phyloP scores from a whole-genome alignment of 2,888 invertebrate genomes.

The Rhamphomyia laevipes region DNA sequence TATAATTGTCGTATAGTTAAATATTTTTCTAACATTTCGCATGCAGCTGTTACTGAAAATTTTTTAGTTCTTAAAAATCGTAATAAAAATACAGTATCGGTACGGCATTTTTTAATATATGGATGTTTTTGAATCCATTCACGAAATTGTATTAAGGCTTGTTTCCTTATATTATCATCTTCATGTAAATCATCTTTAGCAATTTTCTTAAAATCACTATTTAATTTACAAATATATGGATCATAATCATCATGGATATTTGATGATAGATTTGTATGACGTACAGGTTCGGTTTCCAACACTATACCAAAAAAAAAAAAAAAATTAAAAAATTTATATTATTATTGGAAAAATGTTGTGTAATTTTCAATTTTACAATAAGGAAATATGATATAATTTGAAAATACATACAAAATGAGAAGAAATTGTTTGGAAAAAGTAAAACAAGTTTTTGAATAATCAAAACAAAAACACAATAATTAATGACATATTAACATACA shows the following conservation, averaged over 20 bases:
- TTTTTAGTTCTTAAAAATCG: slow-evolving; percentile 79
- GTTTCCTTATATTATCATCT: slow-evolving; percentile 60
- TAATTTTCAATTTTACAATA: too few relatives aligned
- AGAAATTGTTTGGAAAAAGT: too few relatives aligned
- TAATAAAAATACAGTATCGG: slow-evolving; percentile 70
- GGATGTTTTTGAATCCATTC: slow-evolving; percentile 78
- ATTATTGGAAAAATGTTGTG: too few relatives aligned
- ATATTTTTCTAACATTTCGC: slow-evolving; percentile 79
- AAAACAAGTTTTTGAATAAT: too few relatives aligned
- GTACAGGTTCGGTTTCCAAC: slow-evolving; percentile 34
- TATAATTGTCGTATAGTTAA: slow-evolving; percentile 73
- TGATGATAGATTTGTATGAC: slow-evolving; percentile 28
- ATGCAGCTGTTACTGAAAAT: slow-evolving; percentile 73
- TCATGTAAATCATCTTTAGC: slow-evolving; percentile 68
- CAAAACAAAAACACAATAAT: too few relatives aligned
- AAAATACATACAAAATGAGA: too few relatives aligned
- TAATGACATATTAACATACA: too few relatives aligned
- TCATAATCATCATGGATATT: slow-evolving; percentile 30
- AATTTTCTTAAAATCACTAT: slow-evolving; percentile 41
- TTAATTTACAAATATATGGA: slow-evolving; percentile 31
- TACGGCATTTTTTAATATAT: slow-evolving; percentile 67
- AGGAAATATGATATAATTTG: too few relatives aligned
- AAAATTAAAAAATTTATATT: neutral
- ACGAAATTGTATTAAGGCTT: slow-evolving; percentile 64
- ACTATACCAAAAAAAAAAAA: slow-evolving; percentile 22